Percentiles rank a stretch among this genome's conserved stretches.
Conservation (phyloP, 2,797 vertebrate genomes). For the Tapera naevia region DNA sequence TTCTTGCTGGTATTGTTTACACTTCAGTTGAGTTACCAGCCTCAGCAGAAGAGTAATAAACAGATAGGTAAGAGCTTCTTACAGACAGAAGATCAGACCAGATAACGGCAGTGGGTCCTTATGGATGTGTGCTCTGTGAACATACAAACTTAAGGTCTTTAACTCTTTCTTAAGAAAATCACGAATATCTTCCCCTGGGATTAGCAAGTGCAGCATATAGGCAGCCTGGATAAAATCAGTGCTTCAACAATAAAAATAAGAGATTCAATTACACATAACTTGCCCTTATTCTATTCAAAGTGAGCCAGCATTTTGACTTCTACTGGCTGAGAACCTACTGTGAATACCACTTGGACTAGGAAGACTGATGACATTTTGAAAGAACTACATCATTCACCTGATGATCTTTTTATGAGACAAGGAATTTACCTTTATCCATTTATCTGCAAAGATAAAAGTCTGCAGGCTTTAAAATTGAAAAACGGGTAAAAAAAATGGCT, state of each 20-base stretch:
- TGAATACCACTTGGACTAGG: background rate
- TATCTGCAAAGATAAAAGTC: background rate
- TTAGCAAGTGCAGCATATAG: background rate
- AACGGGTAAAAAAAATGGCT: background rate
- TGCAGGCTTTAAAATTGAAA: background rate
- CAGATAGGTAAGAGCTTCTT: background rate
- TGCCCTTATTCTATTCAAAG: background rate
- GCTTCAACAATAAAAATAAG: conserved; percentile 13
- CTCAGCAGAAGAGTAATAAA: background rate
- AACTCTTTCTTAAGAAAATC: background rate
- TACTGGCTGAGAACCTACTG: conserved; percentile 13
- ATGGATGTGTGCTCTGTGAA: background rate
- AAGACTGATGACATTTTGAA: conserved; percentile 50
- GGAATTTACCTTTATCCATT: conserved; percentile 10
- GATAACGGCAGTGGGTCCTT: background rate
- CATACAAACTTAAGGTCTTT: background rate
- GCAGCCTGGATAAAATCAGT: background rate
- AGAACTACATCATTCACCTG: conserved; percentile 29
- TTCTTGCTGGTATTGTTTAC: background rate
- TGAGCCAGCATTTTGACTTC: conserved; percentile 35
- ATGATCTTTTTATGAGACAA: conserved; percentile 51
- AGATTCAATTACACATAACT: conserved; percentile 1
- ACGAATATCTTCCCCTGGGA: background rate
- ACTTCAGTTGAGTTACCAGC: background rate
- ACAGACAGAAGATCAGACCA: background rate